Conservation (phyloP, 2,888 invertebrate species). For the Lycia hirtaria region DNA sequence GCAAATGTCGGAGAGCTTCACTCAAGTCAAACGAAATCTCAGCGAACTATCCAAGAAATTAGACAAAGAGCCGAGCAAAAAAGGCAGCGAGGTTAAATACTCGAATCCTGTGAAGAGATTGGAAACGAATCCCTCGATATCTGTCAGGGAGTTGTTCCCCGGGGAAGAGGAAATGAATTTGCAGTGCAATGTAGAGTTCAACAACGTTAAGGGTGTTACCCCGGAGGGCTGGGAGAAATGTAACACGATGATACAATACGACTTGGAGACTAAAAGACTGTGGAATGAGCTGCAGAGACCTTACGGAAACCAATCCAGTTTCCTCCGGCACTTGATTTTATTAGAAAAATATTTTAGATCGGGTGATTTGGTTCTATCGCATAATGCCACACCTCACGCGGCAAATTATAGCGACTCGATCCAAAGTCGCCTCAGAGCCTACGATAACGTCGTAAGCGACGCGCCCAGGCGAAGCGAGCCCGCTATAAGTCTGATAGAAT, state of each 20-base stretch:
- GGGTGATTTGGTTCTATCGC: constrained; percentile 90
- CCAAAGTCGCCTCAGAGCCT: constrained; percentile 91
- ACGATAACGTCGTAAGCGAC: constrained; percentile 86
- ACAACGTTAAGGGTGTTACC: constrained; percentile 88
- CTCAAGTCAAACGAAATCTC: constrained; percentile 80
- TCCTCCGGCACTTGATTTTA: constrained; percentile 91
- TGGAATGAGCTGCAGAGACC: constrained; percentile 94
- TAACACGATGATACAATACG: constrained; percentile 91
- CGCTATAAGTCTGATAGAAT: constrained; percentile 73
- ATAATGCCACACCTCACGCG: constrained; percentile 90
- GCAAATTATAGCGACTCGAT: constrained; percentile 92
- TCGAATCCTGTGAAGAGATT: constrained; percentile 88
- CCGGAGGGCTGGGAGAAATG: constrained; percentile 95
- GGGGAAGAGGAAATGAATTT: constrained; percentile 93
- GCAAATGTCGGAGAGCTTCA: constrained; percentile 81
- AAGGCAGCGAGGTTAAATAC: constrained; percentile 70
- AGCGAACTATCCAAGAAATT: constrained; percentile 78
- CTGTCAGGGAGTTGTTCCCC: constrained; percentile 92
- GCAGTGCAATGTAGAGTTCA: constrained; percentile 91
- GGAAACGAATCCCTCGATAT: constrained; percentile 93
- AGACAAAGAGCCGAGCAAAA: constrained; percentile 72
- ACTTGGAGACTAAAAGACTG: constrained; percentile 91
- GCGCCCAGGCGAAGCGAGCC: constrained; percentile 62
- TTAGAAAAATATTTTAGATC: constrained; percentile 93
- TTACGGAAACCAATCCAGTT: constrained; percentile 95